Conservation (phyloP, 2,797 vertebrate genomes). For the Macrochelys suwanniensis region DNA sequence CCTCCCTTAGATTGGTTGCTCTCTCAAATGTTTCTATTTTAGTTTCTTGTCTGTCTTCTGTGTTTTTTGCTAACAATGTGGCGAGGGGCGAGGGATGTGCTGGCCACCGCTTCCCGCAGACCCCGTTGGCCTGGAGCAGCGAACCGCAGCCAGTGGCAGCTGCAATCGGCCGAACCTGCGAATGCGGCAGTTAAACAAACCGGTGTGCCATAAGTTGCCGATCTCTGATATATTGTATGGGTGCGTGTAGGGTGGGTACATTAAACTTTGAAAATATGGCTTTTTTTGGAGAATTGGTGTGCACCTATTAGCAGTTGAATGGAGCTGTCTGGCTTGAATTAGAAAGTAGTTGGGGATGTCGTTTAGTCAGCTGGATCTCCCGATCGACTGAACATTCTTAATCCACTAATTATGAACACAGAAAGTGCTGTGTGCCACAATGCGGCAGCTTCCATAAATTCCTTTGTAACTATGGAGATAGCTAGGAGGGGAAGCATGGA, state of each 20-base stretch:
- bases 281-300: background rate
- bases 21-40: background rate
- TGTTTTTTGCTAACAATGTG: background rate
- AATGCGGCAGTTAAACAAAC: too few species aligned
- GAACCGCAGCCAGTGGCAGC: too few species aligned
- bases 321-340: slow-evolving; percentile 29
- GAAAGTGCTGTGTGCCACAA: slow-evolving; percentile 22
- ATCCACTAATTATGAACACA: slow-evolving; percentile 64
- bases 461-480: slow-evolving; percentile 4
- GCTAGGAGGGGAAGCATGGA: background rate
- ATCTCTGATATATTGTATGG: background rate
- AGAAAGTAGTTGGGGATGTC: slow-evolving; percentile 66
- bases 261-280: background rate
- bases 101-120: too few species aligned
- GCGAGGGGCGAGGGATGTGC: too few species aligned
- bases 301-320: slow-evolving; percentile 24
- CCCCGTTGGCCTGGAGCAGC: too few species aligned
- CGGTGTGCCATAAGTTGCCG: too few species aligned
- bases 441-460: slow-evolving; percentile 36
- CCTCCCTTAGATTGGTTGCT: background rate
- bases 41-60: background rate
- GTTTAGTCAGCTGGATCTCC: slow-evolving; percentile 64
- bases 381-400: slow-evolving; percentile 64
- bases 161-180: too few species aligned
- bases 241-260: background rate